These are phyloP conservation scores for Campoplex capitator DNA, from an alignment of 2,888 invertebrate genomes.

Conservation along the genomic window DNA sequence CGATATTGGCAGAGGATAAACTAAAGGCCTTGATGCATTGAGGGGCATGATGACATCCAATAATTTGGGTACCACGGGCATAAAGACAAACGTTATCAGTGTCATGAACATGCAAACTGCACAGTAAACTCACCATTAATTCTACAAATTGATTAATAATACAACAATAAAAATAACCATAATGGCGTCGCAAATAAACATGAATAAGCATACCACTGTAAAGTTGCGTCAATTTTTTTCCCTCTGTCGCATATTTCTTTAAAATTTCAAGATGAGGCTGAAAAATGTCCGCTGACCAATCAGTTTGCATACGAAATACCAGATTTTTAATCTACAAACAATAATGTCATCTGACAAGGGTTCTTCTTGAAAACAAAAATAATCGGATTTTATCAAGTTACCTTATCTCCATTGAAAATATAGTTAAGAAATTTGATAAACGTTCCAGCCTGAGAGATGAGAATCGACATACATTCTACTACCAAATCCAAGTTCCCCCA, in stretches of 20 bases:
- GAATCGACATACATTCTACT: constrained; percentile 58
- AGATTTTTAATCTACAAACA: constrained; percentile 51
- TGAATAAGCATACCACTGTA: constrained; percentile 42
- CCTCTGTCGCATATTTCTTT: constrained; percentile 43
- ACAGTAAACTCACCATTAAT: neutral
- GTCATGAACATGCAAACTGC: constrained; percentile 64
- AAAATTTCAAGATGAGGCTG: constrained; percentile 45
- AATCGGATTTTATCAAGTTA: constrained; percentile 9
- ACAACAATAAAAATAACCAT: neutral
- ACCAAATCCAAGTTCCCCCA: constrained; percentile 61
- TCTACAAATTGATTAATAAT: neutral
- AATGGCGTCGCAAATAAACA: neutral
- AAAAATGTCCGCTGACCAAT: constrained; percentile 44
- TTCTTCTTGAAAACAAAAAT: neutral
- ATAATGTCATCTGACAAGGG: neutral
- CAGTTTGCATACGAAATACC: constrained; percentile 50
- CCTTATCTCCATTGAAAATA: constrained; percentile 56
- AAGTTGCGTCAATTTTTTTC: constrained; percentile 52
- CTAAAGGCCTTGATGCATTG: constrained; percentile 54
- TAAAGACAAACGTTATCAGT: constrained; percentile 46
- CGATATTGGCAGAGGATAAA: constrained; percentile 33
- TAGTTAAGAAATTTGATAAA: constrained; percentile 55
- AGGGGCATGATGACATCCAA: constrained; percentile 60
- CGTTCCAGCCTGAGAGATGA: constrained; percentile 32
- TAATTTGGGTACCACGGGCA: constrained; percentile 55